phyloP scores from a whole-genome alignment of 2,113 vertebrate species.

The Scartelaos histophorus region DNA sequence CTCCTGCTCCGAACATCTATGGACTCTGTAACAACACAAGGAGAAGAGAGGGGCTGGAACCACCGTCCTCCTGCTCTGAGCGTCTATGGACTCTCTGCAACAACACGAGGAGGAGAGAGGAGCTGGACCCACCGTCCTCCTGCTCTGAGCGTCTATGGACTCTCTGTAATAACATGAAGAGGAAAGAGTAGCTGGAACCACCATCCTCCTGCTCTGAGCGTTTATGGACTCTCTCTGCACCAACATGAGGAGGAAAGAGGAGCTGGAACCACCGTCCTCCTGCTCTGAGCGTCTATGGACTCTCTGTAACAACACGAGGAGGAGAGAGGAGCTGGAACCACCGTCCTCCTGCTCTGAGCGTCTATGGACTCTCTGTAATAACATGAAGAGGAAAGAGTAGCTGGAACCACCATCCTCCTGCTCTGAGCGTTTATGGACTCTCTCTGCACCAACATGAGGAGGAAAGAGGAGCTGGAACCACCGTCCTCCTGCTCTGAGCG shows the following conservation, averaged over 20 bases:
- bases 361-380: not conserved
- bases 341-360: not conserved
- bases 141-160: not conserved
- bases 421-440: not conserved
- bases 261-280: not conserved
- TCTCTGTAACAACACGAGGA: constrained; percentile 32
- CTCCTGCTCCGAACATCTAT: not conserved
- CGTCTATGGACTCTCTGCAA: not conserved
- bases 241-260: constrained; percentile 39
- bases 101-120: constrained; percentile 40
- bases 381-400: constrained; percentile 39
- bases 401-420: not conserved
- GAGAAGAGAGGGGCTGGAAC: constrained; percentile 23
- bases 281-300: not conserved
- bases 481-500: not conserved
- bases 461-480: constrained; percentile 21
- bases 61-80: not conserved
- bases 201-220: not conserved
- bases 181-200: constrained; percentile 20
- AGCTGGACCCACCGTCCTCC: constrained; percentile 1
- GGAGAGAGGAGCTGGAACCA: constrained; percentile 21
- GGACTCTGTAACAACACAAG: constrained; percentile 26
- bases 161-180: constrained; percentile 31
- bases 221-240: too few species aligned
- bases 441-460: constrained; percentile 36